Conservation (phyloP, 64 coral and sea anemone genomes). For the Stichodactyla helianthus region DNA sequence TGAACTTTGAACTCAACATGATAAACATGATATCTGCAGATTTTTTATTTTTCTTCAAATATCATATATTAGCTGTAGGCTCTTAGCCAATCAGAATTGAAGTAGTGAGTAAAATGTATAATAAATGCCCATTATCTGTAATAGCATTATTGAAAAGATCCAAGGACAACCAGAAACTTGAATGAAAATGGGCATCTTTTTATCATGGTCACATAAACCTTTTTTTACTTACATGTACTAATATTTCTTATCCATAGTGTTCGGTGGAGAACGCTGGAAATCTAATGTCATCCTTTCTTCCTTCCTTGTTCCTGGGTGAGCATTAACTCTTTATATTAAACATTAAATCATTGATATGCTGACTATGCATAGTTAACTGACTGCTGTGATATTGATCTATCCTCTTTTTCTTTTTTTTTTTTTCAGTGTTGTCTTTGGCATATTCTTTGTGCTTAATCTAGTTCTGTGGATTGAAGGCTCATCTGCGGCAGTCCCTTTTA, state of each 20-base stretch:
- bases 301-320: slow-evolving; percentile 95
- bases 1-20: no score
- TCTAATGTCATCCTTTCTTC: slow-evolving; percentile 90
- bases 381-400: neutral
- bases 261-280: slow-evolving; percentile 95
- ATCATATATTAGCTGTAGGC: no score
- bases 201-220: no score
- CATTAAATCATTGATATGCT: neutral
- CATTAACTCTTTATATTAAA: neutral
- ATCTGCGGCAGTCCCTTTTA: slow-evolving; percentile 96
- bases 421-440: slow-evolving; percentile 67
- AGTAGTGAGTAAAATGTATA: no score
- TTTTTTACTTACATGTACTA: neutral
- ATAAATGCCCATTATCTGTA: no score
- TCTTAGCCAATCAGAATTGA: no score
- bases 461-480: slow-evolving; percentile 89
- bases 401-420: neutral
- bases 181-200: no score
- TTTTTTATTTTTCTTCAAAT: no score
- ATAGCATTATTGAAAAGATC: no score
- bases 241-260: slow-evolving; percentile 49
- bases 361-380: neutral
- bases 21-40: no score
- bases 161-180: no score
- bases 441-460: slow-evolving; percentile 92